Evolutionary conservation across 1,140 invertebrate species (phyloP).

Genomic region (Cephus cinctus): DNA sequence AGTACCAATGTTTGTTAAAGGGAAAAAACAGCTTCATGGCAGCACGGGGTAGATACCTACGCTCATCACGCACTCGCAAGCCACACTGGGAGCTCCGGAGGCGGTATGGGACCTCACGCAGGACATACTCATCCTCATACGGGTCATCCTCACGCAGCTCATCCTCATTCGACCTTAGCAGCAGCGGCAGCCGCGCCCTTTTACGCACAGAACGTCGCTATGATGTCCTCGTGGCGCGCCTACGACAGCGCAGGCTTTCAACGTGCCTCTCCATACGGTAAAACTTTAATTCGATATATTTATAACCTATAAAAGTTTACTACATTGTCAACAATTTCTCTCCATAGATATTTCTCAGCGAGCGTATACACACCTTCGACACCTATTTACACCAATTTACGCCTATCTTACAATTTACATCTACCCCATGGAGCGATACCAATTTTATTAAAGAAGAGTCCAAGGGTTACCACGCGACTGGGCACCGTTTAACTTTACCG

Average conservation of each 20-base stretch:
- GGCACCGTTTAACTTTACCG: too few species aligned
- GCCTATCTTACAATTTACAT: too few species aligned
- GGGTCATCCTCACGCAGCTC: slow-evolving; percentile 46
- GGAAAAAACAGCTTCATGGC: slow-evolving; percentile 54
- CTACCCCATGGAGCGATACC: too few species aligned
- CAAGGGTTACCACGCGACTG: too few species aligned
- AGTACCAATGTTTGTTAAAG: too few species aligned
- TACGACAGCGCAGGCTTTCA: slow-evolving; percentile 75
- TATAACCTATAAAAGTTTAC: not conserved
- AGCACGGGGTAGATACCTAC: slow-evolving; percentile 53
- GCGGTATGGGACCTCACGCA: slow-evolving; percentile 44
- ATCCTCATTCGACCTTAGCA: slow-evolving; percentile 52
- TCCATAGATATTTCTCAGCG: slow-evolving; percentile 1
- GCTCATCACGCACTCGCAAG: slow-evolving; percentile 50
- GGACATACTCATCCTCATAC: slow-evolving; percentile 46
- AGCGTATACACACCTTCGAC: too few species aligned
- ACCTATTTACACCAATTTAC: too few species aligned
- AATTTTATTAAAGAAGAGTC: too few species aligned
- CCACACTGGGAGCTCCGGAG: slow-evolving; percentile 42
- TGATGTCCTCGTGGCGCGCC: slow-evolving; percentile 77
- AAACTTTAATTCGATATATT: slow-evolving; percentile 18
- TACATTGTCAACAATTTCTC: slow-evolving; percentile 4
- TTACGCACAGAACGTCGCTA: slow-evolving; percentile 69
- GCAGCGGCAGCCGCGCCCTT: slow-evolving; percentile 60
- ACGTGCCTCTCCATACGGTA: slow-evolving; percentile 72